Evolutionary conservation across 92 coral and sea anemone species (phyloP).

Genomic region (Micromussa lordhowensis): DNA sequence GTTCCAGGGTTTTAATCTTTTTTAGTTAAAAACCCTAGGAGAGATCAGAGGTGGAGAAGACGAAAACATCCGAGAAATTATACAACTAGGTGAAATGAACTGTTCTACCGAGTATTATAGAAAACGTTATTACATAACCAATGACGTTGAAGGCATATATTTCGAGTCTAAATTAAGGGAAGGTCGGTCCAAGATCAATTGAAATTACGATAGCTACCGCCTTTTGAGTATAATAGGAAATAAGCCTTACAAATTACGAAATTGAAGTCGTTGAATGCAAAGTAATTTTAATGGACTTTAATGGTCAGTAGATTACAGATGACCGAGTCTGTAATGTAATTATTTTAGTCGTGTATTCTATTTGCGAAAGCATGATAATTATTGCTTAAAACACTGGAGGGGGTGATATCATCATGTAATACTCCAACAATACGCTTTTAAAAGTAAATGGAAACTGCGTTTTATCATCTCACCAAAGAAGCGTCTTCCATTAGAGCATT

Average conservation of each 20-base stretch:
- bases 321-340: background rate
- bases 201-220: conserved; percentile 17
- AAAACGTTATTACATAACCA: background rate
- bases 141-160: background rate
- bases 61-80: no score
- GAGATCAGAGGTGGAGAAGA: no score
- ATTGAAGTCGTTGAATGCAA: background rate
- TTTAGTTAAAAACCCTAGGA: background rate
- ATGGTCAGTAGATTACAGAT: conserved; percentile 20
- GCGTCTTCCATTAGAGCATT: background rate
- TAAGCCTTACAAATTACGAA: conserved; percentile 13
- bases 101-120: background rate
- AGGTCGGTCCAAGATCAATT: background rate
- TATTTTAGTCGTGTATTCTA: background rate
- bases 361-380: background rate
- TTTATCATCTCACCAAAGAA: background rate
- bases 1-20: background rate
- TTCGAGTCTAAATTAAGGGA: background rate
- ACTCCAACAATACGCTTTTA: background rate
- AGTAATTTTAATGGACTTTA: conserved; percentile 14
- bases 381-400: conserved; percentile 16
- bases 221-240: conserved; percentile 42
- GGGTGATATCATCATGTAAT: background rate
- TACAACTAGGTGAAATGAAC: background rate
- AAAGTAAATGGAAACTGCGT: conserved; percentile 11